Evolutionary conservation across 2,888 invertebrate genomes (phyloP), one percentile per base, ranked within the genome.

Genomic region (Patella depressa): DNA sequence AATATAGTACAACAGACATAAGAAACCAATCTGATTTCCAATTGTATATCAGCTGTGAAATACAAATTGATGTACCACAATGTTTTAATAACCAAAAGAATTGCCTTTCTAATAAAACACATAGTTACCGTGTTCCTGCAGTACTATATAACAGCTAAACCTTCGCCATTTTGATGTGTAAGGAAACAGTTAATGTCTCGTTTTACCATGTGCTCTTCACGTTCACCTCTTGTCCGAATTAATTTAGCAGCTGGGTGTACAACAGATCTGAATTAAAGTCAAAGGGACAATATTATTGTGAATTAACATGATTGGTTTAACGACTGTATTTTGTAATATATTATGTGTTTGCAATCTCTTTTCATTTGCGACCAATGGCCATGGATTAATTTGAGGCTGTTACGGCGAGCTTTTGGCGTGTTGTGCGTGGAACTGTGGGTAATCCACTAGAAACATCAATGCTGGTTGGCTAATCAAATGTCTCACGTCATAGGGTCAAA

Each of bases 221-320:
- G 65, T 24, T 65, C 65, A 15, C 65, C 65, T 9, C 11, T 11
- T 24, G 65, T 24, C 24, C 65, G 65, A 65, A 65, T 24, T 65
- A 65, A 65, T 24, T 65, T 65, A 65, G 65, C 65, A 24, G 19
- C 65, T 11, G 65, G 65, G 24, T 65, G 65, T 65, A 65, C 19
- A 19, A 65, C 65, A 19, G 65, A 65, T 65, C 65, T 65, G 24
- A 24, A 65, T 24, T 24, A 9, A 65, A 65, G 14, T 12, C 4
- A 65, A 11, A 65, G 9, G 19, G 57, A 4, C n/a, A 57, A 57
- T n/a, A 57, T n/a, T 17, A 17, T 29, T 57, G 1, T 57, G 57
- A 57, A n/a, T 14, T 57, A 5, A 14, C 57, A 14, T 57, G 14
- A 57, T 17, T 34, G 34, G 34, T 34, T 5, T 34, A 5, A 5